A percentile compares a stretch with the other conserved stretches of the same genome.
Evolutionary conservation across 2,888 invertebrate species (phyloP).

Genomic region (Melinaea marsaeus): DNA sequence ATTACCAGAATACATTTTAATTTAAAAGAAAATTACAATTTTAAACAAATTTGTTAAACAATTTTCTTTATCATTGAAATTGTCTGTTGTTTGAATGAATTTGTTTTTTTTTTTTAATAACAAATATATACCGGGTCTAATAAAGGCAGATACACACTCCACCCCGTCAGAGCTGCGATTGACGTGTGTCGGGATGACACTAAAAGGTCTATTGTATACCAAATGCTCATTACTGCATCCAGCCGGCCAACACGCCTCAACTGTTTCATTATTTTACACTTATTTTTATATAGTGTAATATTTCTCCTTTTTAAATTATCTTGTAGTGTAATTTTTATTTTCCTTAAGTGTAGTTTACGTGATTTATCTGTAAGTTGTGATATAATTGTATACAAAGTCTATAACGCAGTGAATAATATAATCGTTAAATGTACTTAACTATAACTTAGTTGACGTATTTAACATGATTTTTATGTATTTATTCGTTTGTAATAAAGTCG

Average conservation of each 20-base stretch:
- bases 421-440: background rate
- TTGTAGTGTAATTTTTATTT: slow-evolving; percentile 6
- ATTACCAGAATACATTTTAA: slow-evolving; percentile 9
- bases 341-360: background rate
- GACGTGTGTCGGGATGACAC: slow-evolving; percentile 72
- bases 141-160: slow-evolving; percentile 59
- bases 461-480: slow-evolving; percentile 29
- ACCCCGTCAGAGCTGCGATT: slow-evolving; percentile 58
- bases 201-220: slow-evolving; percentile 79
- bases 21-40: background rate
- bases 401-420: slow-evolving; percentile 7
- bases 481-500: slow-evolving; percentile 33
- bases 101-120: no score
- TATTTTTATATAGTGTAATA: slow-evolving; percentile 37
- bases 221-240: slow-evolving; percentile 69
- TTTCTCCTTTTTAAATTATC: slow-evolving; percentile 18
- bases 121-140: background rate
- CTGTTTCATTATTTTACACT: slow-evolving; percentile 74
- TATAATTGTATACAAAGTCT: background rate
- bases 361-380: background rate
- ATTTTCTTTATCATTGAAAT: background rate
- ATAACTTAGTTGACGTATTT: slow-evolving; percentile 15
- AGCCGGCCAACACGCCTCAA: slow-evolving; percentile 74
- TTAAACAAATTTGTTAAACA: no score
- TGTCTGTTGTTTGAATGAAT: no score